phyloP scores from a whole-genome alignment of 2,113 vertebrate species.

The Anseranas semipalmata region DNA sequence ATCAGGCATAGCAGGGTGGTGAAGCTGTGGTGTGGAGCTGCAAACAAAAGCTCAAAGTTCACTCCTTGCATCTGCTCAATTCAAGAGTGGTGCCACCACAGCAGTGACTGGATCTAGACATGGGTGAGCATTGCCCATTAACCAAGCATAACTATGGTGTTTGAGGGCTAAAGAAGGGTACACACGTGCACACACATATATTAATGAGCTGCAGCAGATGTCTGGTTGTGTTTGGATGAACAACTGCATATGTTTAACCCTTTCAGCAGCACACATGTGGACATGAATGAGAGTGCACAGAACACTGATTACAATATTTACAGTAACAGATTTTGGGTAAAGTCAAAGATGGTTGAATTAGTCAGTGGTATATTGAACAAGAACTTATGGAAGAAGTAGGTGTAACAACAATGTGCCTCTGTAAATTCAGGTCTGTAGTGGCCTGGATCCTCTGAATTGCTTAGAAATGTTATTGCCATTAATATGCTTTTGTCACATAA shows the following conservation, averaged over 20 bases:
- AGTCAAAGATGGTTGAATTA: not conserved
- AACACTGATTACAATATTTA: not conserved
- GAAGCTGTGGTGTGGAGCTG: not conserved
- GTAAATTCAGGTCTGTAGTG: not conserved
- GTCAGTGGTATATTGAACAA: not conserved
- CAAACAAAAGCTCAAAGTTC: not conserved
- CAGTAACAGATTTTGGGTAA: not conserved
- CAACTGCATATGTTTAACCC: not conserved
- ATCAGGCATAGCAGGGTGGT: too few species aligned
- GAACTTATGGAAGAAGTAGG: not conserved
- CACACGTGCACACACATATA: accelerated
- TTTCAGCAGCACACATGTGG: not conserved
- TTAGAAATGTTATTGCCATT: not conserved
- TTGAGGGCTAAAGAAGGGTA: accelerated
- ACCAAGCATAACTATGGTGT: accelerated
- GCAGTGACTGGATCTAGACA: not conserved
- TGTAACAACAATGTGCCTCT: accelerated
- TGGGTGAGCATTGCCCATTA: not conserved
- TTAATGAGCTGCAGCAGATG: not conserved
- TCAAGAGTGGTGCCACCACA: not conserved
- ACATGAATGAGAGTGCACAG: not conserved
- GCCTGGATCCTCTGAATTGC: not conserved
- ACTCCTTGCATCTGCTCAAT: not conserved
- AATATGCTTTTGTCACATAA: not conserved
- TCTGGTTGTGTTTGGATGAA: not conserved